These are phyloP conservation scores for Brenthis hecate DNA, from an alignment of 2,888 invertebrate species.

Conservation along the genomic window DNA sequence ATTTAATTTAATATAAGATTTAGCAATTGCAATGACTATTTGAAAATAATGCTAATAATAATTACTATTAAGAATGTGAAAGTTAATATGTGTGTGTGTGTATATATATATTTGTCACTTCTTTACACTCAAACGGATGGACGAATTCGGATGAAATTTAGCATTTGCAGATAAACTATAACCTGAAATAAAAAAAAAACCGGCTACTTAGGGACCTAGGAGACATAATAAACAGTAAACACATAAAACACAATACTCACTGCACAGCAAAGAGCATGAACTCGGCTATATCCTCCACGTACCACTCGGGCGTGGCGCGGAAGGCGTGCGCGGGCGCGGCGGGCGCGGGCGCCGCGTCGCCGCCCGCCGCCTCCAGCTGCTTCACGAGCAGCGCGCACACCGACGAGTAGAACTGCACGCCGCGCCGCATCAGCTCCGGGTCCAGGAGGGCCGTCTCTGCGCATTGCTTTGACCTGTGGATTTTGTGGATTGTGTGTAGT, in stretches of 20 bases:
- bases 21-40: too few species aligned
- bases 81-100: too few species aligned
- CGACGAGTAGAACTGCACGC: constrained; percentile 93
- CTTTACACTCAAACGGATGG: too few species aligned
- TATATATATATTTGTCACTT: too few species aligned
- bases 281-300: constrained; percentile 98
- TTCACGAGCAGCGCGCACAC: constrained; percentile 90
- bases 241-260: constrained; percentile 81
- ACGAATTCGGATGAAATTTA: too few species aligned
- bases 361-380: constrained; percentile 83
- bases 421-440: constrained; percentile 89
- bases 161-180: too few species aligned
- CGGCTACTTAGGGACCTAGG: background rate
- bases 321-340: constrained; percentile 86
- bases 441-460: constrained; percentile 95
- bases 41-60: too few species aligned
- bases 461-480: constrained; percentile 91
- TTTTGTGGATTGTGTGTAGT: too few species aligned
- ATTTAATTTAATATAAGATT: too few species aligned
- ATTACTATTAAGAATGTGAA: too few species aligned
- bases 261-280: constrained; percentile 96
- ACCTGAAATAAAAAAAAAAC: too few species aligned
- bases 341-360: constrained; percentile 82
- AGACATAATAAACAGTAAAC: background rate
- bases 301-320: constrained; percentile 97